These are phyloP conservation scores for Platichthys flesus DNA, from an alignment of 2,113 vertebrate genomes.

Conservation along the genomic window DNA sequence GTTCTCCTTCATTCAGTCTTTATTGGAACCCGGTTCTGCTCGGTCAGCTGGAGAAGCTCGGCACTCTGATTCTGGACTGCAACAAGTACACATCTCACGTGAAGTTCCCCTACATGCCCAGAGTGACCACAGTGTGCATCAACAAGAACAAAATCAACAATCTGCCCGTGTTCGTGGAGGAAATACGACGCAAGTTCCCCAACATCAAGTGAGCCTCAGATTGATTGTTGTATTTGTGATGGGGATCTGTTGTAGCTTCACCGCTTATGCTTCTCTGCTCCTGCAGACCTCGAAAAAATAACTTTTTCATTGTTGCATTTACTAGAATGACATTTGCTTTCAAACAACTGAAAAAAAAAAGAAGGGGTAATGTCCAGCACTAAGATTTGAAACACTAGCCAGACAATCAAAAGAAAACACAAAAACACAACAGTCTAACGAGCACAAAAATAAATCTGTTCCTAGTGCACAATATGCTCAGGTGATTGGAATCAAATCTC, in stretches of 20 bases:
- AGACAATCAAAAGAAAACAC: no score
- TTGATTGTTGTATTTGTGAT: no score
- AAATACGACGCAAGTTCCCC: conserved; percentile 79
- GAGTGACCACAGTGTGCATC: conserved; percentile 79
- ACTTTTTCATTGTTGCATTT: not conserved
- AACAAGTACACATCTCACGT: conserved; percentile 83
- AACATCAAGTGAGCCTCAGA: conserved; percentile 74
- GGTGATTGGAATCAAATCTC: no score
- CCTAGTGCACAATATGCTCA: no score
- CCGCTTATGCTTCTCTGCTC: not conserved
- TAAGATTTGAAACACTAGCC: no score
- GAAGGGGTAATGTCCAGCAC: no score
- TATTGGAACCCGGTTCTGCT: conserved; percentile 82
- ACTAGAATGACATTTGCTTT: no score
- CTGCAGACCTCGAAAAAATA: no score
- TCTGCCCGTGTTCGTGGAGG: conserved; percentile 81
- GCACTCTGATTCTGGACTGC: conserved; percentile 82
- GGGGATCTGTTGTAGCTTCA: not conserved
- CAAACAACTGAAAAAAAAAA: no score
- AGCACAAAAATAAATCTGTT: no score
- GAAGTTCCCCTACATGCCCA: conserved; percentile 83
- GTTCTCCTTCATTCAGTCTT: conserved; percentile 70
- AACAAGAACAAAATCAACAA: conserved; percentile 85
- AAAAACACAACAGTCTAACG: no score
- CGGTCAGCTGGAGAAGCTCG: conserved; percentile 78